Base-by-base conservation (phyloP, 1,140 invertebrate genomes). In the Holcopasites calliopsidis region DNA sequence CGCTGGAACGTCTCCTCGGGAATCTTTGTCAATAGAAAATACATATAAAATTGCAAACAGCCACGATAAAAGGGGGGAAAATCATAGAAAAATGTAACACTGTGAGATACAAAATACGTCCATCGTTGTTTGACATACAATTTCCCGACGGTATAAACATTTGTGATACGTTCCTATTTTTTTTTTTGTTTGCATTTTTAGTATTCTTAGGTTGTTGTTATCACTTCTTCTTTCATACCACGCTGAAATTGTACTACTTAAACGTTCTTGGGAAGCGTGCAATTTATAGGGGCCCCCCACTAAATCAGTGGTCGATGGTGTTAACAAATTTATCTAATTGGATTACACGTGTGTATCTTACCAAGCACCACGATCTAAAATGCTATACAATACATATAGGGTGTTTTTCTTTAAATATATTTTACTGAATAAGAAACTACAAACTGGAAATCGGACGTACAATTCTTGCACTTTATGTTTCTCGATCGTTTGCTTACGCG, bases 21-120 rank as follows among this genome's bases (percentile, higher is more conserved):
- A n/a, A 69, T 44, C 13, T 44, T 76, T 47, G 23, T 79, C 62
- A 76, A 85, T 86, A 85, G 49, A 85, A 86, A 87, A 84, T 86
- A 83, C 82, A 82, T 87, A 87, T 85, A 87, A 87, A 87, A 87
- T 85, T 80, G 79, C 83, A 80, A 83, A 84, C 64, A 52, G 70
- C 54, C 61, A 64, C 49, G 74, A 75, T 76, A 82, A 77, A 86
- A 81, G 81, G 7, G n/a, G 77, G 60, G 61, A 84, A 83, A 76
- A 49, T 81, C 60, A 83, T 85, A 79, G 68, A 80, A 87, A 79
- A 78, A 47, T 81, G 79, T 76, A 86, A 82, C 73, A 80, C 79
- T 75, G 70, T 74, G 74, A 85, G 83, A 79, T 88, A 88, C 81
- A 87, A 87, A 87, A 86, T 85, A 86, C 74, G 69, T 84, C 70